phyloP scores from a whole-genome alignment of 2,113 vertebrate species.

The Maccullochella peelii region DNA sequence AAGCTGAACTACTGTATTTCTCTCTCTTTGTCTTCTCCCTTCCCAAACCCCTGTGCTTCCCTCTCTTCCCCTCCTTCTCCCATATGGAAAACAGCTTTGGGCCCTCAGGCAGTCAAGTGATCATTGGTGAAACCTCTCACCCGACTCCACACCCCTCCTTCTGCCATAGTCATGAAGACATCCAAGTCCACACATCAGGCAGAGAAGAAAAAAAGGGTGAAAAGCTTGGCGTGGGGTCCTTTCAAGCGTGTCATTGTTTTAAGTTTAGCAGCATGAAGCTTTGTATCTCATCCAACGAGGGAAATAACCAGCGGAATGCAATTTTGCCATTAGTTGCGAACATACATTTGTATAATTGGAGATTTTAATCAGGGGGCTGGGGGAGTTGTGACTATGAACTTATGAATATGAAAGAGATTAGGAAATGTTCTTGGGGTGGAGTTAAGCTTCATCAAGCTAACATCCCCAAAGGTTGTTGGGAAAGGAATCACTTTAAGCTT shows the following conservation, averaged over 20 bases:
- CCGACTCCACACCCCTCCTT: not conserved
- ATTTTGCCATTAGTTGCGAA: conserved; percentile 3
- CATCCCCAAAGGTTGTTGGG: not conserved
- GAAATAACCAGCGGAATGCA: conserved; percentile 61
- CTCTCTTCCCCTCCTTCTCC: not conserved
- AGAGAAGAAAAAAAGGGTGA: not conserved
- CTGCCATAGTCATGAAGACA: conserved; percentile 8
- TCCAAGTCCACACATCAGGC: not conserved
- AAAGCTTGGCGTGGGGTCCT: not conserved
- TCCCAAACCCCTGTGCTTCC: not conserved
- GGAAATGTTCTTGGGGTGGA: not conserved
- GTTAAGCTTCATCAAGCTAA: not conserved
- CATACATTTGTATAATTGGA: conserved; percentile 36
- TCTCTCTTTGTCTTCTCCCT: not conserved
- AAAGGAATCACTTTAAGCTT: not conserved
- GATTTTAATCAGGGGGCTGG: conserved; percentile 41
- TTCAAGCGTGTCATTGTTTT: not conserved
- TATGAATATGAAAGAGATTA: conserved; percentile 51
- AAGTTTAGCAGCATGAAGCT: conserved; percentile 14
- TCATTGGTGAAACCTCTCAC: conserved; percentile 22
- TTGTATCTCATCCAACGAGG: conserved; percentile 36
- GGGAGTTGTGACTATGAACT: conserved; percentile 35
- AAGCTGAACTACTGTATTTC: not conserved
- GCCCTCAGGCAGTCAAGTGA: conserved; percentile 36
- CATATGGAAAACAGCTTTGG: conserved; percentile 11